These are phyloP conservation scores for Aphaenogaster rudis DNA, from an alignment of 1,140 invertebrate genomes.

Conservation along the genomic window DNA sequence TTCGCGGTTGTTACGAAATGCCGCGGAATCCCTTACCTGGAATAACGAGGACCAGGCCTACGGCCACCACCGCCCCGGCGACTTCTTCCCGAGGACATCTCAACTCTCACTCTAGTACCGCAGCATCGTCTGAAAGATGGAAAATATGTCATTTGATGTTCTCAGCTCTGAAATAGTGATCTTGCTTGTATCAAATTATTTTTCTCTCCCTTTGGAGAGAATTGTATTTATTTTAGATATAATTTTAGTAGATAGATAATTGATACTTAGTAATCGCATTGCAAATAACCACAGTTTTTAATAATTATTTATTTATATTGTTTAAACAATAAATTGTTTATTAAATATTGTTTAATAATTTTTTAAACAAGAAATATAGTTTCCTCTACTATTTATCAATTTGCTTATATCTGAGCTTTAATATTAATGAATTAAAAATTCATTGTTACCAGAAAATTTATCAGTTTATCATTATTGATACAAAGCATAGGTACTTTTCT, in stretches of 20 bases:
- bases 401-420: no score
- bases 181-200: neutral
- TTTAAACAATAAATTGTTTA: no score
- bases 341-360: no score
- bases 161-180: neutral
- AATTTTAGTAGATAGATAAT: neutral
- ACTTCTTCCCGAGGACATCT: conserved; percentile 95
- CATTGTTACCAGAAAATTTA: no score
- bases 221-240: neutral
- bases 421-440: no score
- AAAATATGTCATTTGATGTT: conserved; percentile 23
- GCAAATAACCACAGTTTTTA: no score
- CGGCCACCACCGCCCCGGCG: conserved; percentile 90
- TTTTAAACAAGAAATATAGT: no score
- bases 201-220: neutral
- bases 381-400: no score
- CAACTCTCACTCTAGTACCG: conserved; percentile 93
- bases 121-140: conserved; percentile 91
- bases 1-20: conserved; percentile 26
- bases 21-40: conserved; percentile 85
- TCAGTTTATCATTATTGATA: no score
- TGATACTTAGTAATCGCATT: neutral
- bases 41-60: conserved; percentile 86
- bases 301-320: no score
- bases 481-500: no score